Percentiles rank a stretch among this genome's conserved stretches.
Conservation (phyloP, 2,113 vertebrate species). For the Mormyrus iriodes region DNA sequence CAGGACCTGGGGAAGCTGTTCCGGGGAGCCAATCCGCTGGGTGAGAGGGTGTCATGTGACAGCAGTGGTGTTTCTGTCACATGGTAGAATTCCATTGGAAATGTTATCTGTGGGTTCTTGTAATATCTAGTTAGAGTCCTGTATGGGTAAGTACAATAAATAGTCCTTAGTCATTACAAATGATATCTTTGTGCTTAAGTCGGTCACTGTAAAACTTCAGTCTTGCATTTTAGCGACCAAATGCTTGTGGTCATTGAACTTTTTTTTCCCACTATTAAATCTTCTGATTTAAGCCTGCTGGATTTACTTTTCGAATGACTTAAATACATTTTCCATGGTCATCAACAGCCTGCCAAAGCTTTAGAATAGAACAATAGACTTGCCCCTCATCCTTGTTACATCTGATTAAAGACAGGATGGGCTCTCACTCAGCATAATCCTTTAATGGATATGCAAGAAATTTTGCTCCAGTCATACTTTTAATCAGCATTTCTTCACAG, state of each 20-base stretch:
- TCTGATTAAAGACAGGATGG: background rate
- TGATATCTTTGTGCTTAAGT: background rate
- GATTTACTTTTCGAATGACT: background rate
- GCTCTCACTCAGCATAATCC: background rate
- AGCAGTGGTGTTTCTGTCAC: background rate
- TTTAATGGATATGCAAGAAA: background rate
- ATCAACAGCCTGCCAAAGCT: background rate
- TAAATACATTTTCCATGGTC: background rate
- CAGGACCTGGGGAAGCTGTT: constrained; percentile 92
- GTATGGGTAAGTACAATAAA: background rate
- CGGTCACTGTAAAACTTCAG: background rate
- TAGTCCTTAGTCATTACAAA: background rate
- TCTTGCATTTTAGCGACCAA: background rate
- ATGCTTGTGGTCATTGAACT: background rate
- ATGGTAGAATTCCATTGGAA: background rate
- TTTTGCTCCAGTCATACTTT: background rate
- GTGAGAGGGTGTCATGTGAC: constrained; percentile 57
- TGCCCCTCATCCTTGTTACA: background rate
- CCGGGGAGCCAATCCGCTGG: constrained; percentile 83
- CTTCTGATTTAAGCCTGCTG: background rate
- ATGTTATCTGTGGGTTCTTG: background rate
- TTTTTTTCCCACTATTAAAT: background rate
- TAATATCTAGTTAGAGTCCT: background rate
- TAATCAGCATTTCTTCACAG: background rate
- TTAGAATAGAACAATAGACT: background rate